Percentiles rank a stretch among this genome's conserved stretches.
Conservation (phyloP, 2,113 vertebrate species). For the Choloepus hoffmanni region DNA sequence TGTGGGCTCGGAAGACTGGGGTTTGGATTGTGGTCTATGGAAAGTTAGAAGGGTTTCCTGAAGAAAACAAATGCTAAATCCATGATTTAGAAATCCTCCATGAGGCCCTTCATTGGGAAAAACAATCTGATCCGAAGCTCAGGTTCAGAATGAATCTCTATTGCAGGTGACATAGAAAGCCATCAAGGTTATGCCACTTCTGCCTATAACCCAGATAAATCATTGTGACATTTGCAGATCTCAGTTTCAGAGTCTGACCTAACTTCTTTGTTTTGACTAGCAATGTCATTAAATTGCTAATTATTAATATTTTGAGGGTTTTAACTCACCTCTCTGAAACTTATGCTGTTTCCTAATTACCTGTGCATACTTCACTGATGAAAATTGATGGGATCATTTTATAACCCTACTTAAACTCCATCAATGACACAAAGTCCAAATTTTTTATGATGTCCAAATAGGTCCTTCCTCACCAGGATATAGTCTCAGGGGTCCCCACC, state of each 20-base stretch:
- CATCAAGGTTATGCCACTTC: neutral
- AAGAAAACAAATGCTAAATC: neutral
- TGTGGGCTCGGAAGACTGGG: neutral
- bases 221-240: neutral
- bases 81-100: neutral
- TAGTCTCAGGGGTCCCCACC: neutral
- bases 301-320: slow-evolving; percentile 14
- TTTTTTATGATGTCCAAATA: neutral
- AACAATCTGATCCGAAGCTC: neutral
- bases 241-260: neutral
- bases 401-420: neutral
- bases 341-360: neutral
- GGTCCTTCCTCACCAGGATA: neutral
- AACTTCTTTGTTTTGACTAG: neutral
- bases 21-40: neutral
- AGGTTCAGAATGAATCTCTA: neutral
- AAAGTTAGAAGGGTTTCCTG: neutral
- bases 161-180: neutral
- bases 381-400: neutral
- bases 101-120: neutral
- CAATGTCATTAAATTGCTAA: neutral
- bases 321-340: neutral
- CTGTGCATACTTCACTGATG: neutral
- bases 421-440: neutral
- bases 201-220: neutral